A percentile compares a stretch with the other conserved stretches of the same genome.
These are phyloP conservation scores for Cricetomys ansorgei DNA, from an alignment of 2,113 vertebrate genomes.

Conservation along the genomic window DNA sequence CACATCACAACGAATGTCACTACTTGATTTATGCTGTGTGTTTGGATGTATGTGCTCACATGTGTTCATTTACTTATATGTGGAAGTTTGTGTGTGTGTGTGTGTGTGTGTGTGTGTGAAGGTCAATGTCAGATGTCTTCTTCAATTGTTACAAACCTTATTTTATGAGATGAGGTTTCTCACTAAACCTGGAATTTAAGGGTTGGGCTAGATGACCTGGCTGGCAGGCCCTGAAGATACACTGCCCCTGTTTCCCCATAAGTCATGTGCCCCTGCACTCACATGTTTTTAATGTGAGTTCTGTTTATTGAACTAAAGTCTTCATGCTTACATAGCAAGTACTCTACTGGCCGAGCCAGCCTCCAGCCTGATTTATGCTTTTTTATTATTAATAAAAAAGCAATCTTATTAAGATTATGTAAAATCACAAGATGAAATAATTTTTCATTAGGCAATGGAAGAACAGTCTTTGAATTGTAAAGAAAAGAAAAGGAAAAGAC, in stretches of 20 bases:
- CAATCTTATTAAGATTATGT: constrained; percentile 2
- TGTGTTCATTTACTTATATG: background rate
- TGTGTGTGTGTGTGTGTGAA: background rate
- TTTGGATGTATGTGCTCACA: background rate
- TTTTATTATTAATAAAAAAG: background rate
- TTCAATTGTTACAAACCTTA: background rate
- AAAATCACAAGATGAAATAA: constrained; percentile 32
- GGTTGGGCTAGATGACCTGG: background rate
- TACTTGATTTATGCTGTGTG: background rate
- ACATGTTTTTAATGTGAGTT: background rate
- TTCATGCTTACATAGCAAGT: background rate
- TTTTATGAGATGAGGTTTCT: background rate
- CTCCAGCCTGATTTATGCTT: background rate
- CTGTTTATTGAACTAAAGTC: background rate
- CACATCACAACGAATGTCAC: background rate
- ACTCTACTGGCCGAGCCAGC: background rate
- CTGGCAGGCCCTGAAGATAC: too few species aligned
- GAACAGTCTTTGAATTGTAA: background rate
- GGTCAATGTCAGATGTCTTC: background rate
- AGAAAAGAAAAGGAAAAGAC: constrained; percentile 14
- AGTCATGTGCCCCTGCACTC: background rate
- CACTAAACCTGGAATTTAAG: background rate
- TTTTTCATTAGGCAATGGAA: background rate
- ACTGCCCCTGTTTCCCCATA: background rate
- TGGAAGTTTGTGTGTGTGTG: background rate